Base-by-base conservation (phyloP, 1,140 invertebrate species). In the Fopius arisanus region DNA sequence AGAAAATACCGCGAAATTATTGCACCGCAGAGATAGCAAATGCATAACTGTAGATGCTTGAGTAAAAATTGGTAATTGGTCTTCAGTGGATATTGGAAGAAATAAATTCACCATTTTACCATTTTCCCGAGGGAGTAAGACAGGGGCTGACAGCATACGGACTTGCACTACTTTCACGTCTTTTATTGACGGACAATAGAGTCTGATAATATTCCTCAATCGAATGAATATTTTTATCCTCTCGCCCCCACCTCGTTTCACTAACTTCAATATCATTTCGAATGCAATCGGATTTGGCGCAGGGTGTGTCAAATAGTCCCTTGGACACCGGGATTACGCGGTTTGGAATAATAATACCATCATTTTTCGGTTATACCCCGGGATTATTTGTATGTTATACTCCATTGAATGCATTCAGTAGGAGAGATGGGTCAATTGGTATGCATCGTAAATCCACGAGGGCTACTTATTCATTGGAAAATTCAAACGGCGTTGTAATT, bases 331-430 rank as follows among this genome's bases (percentile, higher is more conserved):
- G 73, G 76, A 81, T 79, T 78, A 82, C 76, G 70, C 76, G 67
- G 65, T 76, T 73, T 78, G 67, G 76, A 82, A 84, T 84, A 83
- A 81, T 82, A 82, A 83, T 78, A 29, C 28, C 62, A 65, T 65
- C 5, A 65, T 65, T 65, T 65, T 54, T 77, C 76, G 68, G 12
- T 37, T 28, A 43, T 48, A 40, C 41, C 14, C 40, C 19, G n/a
- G 12, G 14, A 26, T 26, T 23, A 41, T 23, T 40, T 65, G n/a
- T 28, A 16, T 69, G 26, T 51, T 19, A 51, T 43, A 51, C 29
- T 14, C 23, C 40, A 69, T 28, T 41, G 21, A 51, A 28, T 69
- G 41, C 31, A 69, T 69, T 69, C 16, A 48, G n/a, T 5, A 19
- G 14, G 4, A 7, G 16, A 19, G 43, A 16, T 48, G 43, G 3